Base-by-base conservation (phyloP, 2,888 invertebrate genomes). In the Himalopsyche tibetana region DNA sequence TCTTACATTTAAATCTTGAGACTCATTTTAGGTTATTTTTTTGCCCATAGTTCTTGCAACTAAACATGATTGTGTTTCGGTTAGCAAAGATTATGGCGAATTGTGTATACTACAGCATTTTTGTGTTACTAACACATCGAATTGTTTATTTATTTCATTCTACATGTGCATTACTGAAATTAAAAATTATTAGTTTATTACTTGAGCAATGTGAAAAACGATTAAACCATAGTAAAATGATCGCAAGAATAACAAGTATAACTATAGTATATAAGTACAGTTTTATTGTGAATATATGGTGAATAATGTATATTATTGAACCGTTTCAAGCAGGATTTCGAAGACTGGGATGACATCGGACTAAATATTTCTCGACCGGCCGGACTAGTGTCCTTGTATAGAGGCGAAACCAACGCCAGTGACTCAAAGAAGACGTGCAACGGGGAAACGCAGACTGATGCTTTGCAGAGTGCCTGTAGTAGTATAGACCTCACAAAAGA, bases 321-420 rank as follows among this genome's bases (percentile, higher is more conserved):
- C 12, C 69, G 28, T 79, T 82, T 74, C 79, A n/a, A 42, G 15
- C 89, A 96, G 95, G 97, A 97, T 91, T 97, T 97, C 92, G 97
- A 97, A 92, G 97, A 97, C 90, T 98, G 98, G 98, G 97, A 97
- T 91, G 97, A 97, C 92, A 97, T 98, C 17, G 97, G 98, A 0
- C 92, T 98, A 79, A 97, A 98, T 91, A 96, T 97, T 91, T 94
- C 97, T 0, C 95, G 96, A 89, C 97, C 97, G 42, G 95, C 96
- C 0, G 96, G 96, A 89, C 91, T 98, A 55, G 91, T 97, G 17
- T 94, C 94, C 51, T 91, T 96, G 83, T 96, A 96, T 90, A 93
- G 96, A 89, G 96, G 96, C 85, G 92, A 92, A 87, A 81, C 81
- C 51, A 90, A 55, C 12, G 19, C 36, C 4, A 90, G 89, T 89